Percentiles rank a stretch among this genome's conserved stretches.
Evolutionary conservation across 2,113 vertebrate genomes (phyloP).

Genomic region (Pundamilia nyererei): DNA sequence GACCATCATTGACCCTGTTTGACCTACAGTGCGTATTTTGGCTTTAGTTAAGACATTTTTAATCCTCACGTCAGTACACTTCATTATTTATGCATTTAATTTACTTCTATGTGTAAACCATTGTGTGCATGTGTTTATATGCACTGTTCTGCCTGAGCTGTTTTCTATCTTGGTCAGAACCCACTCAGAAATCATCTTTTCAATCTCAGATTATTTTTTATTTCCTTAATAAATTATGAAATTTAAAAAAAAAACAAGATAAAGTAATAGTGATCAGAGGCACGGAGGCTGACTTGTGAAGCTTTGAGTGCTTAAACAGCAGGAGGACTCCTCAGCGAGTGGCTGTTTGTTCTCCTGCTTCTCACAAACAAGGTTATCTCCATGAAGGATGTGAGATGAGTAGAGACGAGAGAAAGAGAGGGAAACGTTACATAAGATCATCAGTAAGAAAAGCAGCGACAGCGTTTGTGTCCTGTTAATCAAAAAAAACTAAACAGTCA

Average conservation of each 20-base stretch:
- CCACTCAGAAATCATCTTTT: not conserved
- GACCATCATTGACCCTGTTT: not conserved
- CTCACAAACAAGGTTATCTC: not conserved
- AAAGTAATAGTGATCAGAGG: not conserved
- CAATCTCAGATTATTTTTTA: not conserved
- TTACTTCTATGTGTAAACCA: not conserved
- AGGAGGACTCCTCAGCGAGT: not conserved
- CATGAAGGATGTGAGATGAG: not conserved
- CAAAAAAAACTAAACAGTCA: not conserved
- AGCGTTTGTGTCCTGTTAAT: constrained; percentile 2
- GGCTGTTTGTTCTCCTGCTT: not conserved
- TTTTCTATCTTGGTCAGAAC: not conserved
- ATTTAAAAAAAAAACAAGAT: not conserved
- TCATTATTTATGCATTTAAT: not conserved
- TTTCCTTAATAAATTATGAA: not conserved
- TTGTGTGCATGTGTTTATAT: not conserved
- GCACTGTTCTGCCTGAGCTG: not conserved
- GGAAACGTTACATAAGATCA: constrained; percentile 3
- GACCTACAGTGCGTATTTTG: not conserved
- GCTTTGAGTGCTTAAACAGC: not conserved
- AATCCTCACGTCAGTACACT: not conserved
- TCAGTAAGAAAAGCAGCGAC: not conserved
- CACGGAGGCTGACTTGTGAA: not conserved
- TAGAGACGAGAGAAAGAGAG: not conserved
- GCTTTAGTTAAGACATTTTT: not conserved